Conservation (phyloP, 2,888 invertebrate species). For the Mesorhabditis belari region DNA sequence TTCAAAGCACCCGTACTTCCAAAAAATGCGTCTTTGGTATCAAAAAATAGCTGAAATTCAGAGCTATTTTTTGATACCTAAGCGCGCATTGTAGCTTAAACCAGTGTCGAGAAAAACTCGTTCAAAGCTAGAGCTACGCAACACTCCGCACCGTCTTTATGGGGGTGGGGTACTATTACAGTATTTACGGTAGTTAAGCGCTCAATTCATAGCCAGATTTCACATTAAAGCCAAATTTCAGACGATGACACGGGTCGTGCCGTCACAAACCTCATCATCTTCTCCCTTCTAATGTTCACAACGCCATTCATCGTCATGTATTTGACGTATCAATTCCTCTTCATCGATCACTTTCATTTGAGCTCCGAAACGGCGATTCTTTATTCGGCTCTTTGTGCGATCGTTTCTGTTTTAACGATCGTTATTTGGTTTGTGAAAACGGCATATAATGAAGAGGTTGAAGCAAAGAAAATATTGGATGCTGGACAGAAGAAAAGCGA, state of each 20-base stretch:
- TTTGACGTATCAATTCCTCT: background rate
- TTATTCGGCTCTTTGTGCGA: constrained; percentile 34
- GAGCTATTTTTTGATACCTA: too few relatives aligned
- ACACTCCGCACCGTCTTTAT: too few relatives aligned
- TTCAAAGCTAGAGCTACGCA: too few relatives aligned
- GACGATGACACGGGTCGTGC: background rate
- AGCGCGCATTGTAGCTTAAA: too few relatives aligned
- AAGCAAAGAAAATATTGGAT: constrained; percentile 17
- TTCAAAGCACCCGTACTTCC: too few relatives aligned
- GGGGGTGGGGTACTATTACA: too few relatives aligned
- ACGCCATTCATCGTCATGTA: background rate
- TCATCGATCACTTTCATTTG: constrained; percentile 32
- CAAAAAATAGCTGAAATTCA: too few relatives aligned
- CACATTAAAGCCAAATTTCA: background rate
- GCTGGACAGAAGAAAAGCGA: background rate
- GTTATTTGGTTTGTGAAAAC: constrained; percentile 33
- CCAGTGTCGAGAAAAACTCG: too few relatives aligned
- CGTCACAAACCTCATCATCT: background rate
- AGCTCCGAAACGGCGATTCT: constrained; percentile 31
- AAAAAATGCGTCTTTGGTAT: too few relatives aligned
- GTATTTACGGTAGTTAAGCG: too few relatives aligned
- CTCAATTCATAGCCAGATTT: too few relatives aligned
- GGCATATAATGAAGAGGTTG: constrained; percentile 41
- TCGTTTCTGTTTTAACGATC: constrained; percentile 28
- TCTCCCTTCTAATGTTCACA: background rate